Conservation (phyloP, 2,797 vertebrate genomes). For the Ciconia nigra region DNA sequence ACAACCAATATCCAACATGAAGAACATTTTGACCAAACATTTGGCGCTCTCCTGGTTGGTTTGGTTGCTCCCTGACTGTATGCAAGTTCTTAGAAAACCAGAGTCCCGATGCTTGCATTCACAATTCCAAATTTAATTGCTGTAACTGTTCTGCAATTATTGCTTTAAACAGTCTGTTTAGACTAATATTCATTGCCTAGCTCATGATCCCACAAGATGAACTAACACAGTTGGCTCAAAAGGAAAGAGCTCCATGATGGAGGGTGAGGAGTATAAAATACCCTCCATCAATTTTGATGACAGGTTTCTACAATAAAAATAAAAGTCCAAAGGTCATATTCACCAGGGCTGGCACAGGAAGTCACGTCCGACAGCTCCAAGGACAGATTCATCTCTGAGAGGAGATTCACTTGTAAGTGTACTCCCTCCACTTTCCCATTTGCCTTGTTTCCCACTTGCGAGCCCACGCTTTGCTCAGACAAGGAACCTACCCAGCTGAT, state of each 20-base stretch:
- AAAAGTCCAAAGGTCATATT: neutral
- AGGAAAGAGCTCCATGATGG: neutral
- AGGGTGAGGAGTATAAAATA: neutral
- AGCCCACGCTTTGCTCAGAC: neutral
- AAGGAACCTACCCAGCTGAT: neutral
- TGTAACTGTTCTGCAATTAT: neutral
- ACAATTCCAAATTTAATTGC: neutral
- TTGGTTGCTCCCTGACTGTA: neutral
- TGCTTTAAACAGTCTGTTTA: neutral
- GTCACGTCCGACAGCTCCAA: neutral
- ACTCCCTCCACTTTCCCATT: rapidly evolving
- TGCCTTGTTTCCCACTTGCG: neutral
- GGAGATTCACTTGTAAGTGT: neutral
- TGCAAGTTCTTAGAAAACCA: neutral
- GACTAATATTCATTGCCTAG: neutral
- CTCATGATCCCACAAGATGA: neutral
- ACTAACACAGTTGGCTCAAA: neutral
- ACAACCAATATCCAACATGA: neutral
- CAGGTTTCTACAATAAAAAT: neutral
- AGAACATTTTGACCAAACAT: neutral
- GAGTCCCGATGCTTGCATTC: neutral
- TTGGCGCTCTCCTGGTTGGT: neutral
- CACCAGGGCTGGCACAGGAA: neutral
- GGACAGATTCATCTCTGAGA: neutral
- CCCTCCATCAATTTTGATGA: neutral